These are phyloP conservation scores for Capromys pilorides DNA, from an alignment of 2,797 vertebrate species.

Conservation along the genomic window DNA sequence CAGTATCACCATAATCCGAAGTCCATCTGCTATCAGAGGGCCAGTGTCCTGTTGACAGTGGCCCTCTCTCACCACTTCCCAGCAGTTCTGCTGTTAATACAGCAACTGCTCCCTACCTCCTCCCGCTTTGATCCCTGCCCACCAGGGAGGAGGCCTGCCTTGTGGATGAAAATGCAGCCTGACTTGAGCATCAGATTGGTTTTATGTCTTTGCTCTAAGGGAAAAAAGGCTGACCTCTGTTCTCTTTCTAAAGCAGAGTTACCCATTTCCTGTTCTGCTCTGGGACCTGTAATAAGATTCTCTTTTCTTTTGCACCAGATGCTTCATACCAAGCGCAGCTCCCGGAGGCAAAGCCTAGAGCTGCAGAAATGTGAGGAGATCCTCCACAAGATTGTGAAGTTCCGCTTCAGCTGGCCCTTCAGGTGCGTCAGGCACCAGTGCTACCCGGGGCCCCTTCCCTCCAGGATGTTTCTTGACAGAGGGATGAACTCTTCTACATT, in stretches of 20 bases:
- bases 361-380: conserved; percentile 97
- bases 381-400: conserved; percentile 94
- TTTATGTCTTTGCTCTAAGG: neutral
- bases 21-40: neutral
- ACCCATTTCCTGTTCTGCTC: neutral
- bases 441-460: neutral
- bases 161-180: neutral
- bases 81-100: neutral
- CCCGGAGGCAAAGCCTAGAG: conserved; percentile 89
- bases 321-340: conserved; percentile 89
- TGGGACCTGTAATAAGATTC: neutral
- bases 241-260: neutral
- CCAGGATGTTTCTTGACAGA: neutral
- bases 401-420: conserved; percentile 98
- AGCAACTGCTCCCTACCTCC: neutral
- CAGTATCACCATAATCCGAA: neutral
- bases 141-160: neutral
- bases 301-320: conserved; percentile 86
- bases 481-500: neutral
- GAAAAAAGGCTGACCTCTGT: neutral
- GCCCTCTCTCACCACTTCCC: neutral
- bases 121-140: neutral
- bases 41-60: neutral
- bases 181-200: neutral
- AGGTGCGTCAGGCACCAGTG: conserved; percentile 86